These are phyloP conservation scores for Lathronympha strigana DNA, from an alignment of 2,888 invertebrate genomes.

Conservation along the genomic window DNA sequence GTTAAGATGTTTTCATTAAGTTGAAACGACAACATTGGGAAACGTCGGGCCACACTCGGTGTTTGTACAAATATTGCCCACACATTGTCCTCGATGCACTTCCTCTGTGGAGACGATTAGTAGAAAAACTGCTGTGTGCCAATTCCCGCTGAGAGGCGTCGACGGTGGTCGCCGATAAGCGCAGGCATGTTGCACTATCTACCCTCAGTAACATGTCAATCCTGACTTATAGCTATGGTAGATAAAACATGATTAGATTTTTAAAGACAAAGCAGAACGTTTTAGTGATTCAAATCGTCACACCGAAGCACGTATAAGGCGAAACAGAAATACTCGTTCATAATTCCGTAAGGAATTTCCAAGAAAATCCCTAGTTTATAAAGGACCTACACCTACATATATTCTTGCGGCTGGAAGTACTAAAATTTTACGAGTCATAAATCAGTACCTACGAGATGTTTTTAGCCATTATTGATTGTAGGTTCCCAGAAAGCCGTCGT, in stretches of 20 bases:
- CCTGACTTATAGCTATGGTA: conserved; percentile 13
- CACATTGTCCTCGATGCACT: conserved; percentile 47
- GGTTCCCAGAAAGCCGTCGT: conserved; percentile 35
- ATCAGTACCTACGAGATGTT: conserved; percentile 30
- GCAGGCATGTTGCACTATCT: conserved; percentile 40
- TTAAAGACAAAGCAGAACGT: conserved; percentile 10
- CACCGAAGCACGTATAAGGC: background rate
- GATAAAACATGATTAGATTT: background rate
- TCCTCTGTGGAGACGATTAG: conserved; percentile 46
- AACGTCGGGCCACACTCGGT: conserved; percentile 61
- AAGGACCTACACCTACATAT: conserved; percentile 13
- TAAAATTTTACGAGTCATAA: conserved; percentile 39
- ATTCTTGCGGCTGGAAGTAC: conserved; percentile 25
- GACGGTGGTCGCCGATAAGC: conserved; percentile 52
- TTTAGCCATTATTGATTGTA: conserved; percentile 33
- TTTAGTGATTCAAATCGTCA: background rate
- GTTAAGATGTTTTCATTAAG: conserved; percentile 56
- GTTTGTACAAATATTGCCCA: conserved; percentile 54
- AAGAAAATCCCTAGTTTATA: conserved; percentile 18
- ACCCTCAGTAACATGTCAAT: conserved; percentile 46
- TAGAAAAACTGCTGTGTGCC: conserved; percentile 48
- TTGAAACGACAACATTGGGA: conserved; percentile 58
- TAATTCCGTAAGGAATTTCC: conserved; percentile 14
- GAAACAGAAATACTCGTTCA: conserved; percentile 6
- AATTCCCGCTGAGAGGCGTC: conserved; percentile 49